Evolutionary conservation across 2,888 invertebrate genomes (phyloP).

Genomic region (Drosophila quinaria): DNA sequence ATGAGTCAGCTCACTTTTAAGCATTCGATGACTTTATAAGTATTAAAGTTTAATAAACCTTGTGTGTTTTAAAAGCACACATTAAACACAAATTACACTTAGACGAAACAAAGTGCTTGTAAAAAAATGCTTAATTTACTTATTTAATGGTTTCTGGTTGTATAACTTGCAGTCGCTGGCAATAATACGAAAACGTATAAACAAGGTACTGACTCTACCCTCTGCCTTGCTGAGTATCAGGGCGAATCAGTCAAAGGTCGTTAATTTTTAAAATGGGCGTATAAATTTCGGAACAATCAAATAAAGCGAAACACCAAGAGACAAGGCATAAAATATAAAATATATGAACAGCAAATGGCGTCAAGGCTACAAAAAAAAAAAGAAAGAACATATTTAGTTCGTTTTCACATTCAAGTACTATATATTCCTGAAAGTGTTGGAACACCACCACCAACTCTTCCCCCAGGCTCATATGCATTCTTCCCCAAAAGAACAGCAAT

Average conservation of each 20-base stretch:
- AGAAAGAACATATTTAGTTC: slow-evolving; percentile 10
- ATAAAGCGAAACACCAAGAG: slow-evolving; percentile 35
- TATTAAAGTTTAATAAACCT: slow-evolving; percentile 2
- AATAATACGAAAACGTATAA: slow-evolving; percentile 48
- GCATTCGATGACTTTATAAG: background rate
- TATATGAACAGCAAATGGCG: slow-evolving; percentile 31
- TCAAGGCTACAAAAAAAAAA: slow-evolving; percentile 25
- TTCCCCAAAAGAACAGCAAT: slow-evolving; percentile 24
- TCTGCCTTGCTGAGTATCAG: slow-evolving; percentile 21
- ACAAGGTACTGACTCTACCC: background rate
- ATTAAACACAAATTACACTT: slow-evolving; percentile 39
- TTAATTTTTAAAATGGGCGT: slow-evolving; percentile 76
- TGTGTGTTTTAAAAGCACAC: slow-evolving; percentile 19
- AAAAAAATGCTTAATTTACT: slow-evolving; percentile 48
- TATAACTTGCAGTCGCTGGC: slow-evolving; percentile 76
- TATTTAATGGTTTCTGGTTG: slow-evolving; percentile 31
- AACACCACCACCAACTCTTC: slow-evolving; percentile 49
- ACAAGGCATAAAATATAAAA: slow-evolving; percentile 22
- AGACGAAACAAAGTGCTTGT: slow-evolving; percentile 36
- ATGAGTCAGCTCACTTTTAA: slow-evolving; percentile 15
- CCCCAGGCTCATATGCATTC: slow-evolving; percentile 46
- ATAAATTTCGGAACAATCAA: slow-evolving; percentile 65
- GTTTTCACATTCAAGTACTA: background rate
- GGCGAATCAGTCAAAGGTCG: slow-evolving; percentile 79
- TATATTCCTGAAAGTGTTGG: slow-evolving; percentile 35